Percentiles rank a stretch among this genome's conserved stretches.
Evolutionary conservation across 2,797 vertebrate species (phyloP).

Genomic region (Fistularia commersonii): DNA sequence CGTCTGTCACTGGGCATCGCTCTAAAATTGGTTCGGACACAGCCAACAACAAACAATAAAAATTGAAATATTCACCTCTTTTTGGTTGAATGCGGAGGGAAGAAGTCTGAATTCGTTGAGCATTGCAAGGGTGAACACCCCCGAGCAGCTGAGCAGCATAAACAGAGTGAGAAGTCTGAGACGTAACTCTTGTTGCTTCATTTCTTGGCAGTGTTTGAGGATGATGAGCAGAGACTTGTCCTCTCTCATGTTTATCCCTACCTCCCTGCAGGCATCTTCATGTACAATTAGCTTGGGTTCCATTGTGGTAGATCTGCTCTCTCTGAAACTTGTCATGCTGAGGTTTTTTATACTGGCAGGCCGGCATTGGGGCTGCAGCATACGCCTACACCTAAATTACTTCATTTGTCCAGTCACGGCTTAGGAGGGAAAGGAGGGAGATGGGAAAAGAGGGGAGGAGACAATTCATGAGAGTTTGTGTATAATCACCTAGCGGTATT

Average conservation of each 20-base stretch:
- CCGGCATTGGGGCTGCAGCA: too few relatives aligned
- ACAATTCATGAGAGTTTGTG: too few relatives aligned
- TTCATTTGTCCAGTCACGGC: too few relatives aligned
- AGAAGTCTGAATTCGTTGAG: fast-evolving
- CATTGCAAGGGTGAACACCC: conserved; percentile 3
- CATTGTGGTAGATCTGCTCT: neutral
- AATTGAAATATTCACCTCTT: neutral
- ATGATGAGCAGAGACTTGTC: conserved; percentile 26
- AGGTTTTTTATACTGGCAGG: too few relatives aligned
- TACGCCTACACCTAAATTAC: too few relatives aligned
- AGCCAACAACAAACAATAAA: too few relatives aligned
- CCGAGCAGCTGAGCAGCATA: conserved; percentile 21
- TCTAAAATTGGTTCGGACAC: too few relatives aligned
- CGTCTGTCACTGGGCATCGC: too few relatives aligned
- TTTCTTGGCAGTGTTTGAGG: conserved; percentile 39
- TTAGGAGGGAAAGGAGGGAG: too few relatives aligned
- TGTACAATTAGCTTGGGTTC: neutral
- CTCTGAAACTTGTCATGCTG: neutral
- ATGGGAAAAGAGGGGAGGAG: too few relatives aligned
- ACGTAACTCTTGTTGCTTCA: conserved; percentile 36
- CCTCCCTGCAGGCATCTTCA: neutral
- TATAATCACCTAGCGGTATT: too few relatives aligned
- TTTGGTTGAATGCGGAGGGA: neutral
- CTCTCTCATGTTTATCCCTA: fast-evolving
- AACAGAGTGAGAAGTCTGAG: conserved; percentile 32